Conservation (phyloP, 2,888 invertebrate genomes). For the Halocaridina rubra region DNA sequence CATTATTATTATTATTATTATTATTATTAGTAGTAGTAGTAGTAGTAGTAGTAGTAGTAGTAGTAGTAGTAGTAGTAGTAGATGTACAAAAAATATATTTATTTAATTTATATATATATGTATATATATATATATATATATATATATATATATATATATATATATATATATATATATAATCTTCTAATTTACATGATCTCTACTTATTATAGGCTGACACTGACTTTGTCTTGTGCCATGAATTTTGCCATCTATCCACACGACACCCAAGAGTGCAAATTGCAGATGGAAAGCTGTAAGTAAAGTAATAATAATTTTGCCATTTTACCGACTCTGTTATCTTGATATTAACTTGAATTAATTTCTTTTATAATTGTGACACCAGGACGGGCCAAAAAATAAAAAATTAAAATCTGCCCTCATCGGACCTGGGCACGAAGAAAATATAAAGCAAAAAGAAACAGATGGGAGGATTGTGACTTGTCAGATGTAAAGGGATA, state of each 20-base stretch:
- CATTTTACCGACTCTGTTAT: no score
- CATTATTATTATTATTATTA: no score
- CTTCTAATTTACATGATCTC: neutral
- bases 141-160: neutral
- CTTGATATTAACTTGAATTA: no score
- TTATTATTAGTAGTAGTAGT: no score
- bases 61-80: no score
- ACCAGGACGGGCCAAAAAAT: no score
- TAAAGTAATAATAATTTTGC: conserved; percentile 66
- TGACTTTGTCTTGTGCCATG: conserved; percentile 92
- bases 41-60: no score
- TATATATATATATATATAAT: neutral
- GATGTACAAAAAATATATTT: neutral
- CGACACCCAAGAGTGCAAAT: conserved; percentile 92
- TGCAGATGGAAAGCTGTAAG: conserved; percentile 96
- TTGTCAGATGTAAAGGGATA: neutral
- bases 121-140: conserved; percentile 5
- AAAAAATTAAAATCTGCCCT: no score
- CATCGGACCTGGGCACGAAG: no score
- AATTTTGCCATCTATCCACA: conserved; percentile 94
- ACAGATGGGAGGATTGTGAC: no score
- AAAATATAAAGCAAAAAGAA: no score
- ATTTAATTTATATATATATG: conserved; percentile 12
- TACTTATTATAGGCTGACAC: conserved; percentile 80
- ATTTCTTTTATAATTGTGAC: no score